These are phyloP conservation scores for Bothrops jararaca DNA, from an alignment of 2,113 vertebrate genomes.

Conservation along the genomic window DNA sequence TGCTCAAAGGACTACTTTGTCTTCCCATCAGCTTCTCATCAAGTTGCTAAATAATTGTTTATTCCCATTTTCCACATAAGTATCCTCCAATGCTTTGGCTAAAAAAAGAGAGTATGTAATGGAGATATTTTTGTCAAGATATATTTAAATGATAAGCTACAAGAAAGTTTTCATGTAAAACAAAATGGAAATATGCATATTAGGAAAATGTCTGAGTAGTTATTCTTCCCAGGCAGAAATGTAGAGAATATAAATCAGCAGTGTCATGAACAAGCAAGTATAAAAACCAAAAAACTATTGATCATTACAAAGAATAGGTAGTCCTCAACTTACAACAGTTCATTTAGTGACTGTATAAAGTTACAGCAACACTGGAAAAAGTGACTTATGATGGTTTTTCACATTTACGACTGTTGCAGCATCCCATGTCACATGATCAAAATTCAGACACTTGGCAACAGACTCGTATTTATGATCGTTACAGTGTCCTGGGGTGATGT, in stretches of 20 bases:
- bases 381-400: too few relatives aligned
- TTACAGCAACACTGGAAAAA: too few relatives aligned
- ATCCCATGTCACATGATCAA: too few relatives aligned
- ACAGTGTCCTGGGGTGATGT: too few relatives aligned
- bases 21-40: not conserved
- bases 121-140: not conserved
- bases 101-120: not conserved
- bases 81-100: not conserved
- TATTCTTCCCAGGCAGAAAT: not conserved
- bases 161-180: not conserved
- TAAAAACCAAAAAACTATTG: too few relatives aligned
- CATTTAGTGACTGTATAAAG: too few relatives aligned
- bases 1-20: not conserved
- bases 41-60: not conserved
- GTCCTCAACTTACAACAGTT: not conserved
- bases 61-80: not conserved
- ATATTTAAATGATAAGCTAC: not conserved
- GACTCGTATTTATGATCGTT: too few relatives aligned
- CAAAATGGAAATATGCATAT: not conserved
- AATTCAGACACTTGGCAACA: too few relatives aligned
- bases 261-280: not conserved
- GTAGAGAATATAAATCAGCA: not conserved
- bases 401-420: too few relatives aligned
- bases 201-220: not conserved
- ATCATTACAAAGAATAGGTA: too few relatives aligned